Base-by-base conservation (phyloP, 1,140 invertebrate species). In the Drosophila paulistorum region DNA sequence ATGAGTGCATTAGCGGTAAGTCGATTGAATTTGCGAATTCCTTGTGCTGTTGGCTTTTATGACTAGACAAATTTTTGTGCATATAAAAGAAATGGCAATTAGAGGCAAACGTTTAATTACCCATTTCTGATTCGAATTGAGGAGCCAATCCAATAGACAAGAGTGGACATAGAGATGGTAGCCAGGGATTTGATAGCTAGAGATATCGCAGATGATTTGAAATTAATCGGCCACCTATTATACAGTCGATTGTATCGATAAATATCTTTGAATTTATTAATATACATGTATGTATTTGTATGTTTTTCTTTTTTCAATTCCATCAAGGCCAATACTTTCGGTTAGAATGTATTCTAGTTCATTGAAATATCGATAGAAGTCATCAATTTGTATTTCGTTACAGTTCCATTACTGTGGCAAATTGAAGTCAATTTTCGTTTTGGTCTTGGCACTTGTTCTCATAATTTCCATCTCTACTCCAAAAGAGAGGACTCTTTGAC, bases 51-150 rank as follows among this genome's bases (percentile, higher is more conserved):
- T 37, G 55, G 13, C 39, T 82, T 86, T 86, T 87, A 86, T 82
- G 79, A 83, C 65, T 84, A 51, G 64, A 71, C 71, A 79, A 86
- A 77, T 87, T 81, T 83, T 73, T 81, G 69, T 68, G 64, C 48
- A 60, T 61, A 71, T 71, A 71, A 72, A 68, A 68, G 77, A 77
- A 86, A 79, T 77, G 73, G 69, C 79, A 86, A 86, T 86, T 74
- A 86, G 45, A 51, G 83, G 41, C 65, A 57, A 79, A 77, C 69
- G 73, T 82, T 87, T 86, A 87, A 87, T 86, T 86, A 82, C 72
- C 51, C 23, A 69, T 57, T 57, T 23, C 39, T 60, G 55, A 68
- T 68, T 45, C 30, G 48, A 55, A 42, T 37, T 60, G 59, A 45
- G 48, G 51, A 57, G 57, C 37, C 65, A 20, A 45, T 65, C 39